These are phyloP conservation scores for Girardinus metallicus DNA, from an alignment of 2,797 vertebrate genomes.

Conservation along the genomic window DNA sequence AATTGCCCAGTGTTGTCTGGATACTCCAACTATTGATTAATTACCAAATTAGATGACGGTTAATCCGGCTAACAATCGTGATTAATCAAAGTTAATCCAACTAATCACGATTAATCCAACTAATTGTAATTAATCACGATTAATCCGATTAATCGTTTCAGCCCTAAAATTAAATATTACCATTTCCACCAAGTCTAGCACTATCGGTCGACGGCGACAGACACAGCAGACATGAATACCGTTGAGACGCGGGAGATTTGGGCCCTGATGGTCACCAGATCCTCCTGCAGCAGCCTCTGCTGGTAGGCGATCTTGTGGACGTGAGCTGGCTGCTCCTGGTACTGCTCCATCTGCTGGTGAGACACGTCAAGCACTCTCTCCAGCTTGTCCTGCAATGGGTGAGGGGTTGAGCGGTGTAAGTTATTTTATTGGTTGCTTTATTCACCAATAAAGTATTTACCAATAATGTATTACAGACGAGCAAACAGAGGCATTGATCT, in stretches of 20 bases:
- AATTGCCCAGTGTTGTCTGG: too few species aligned
- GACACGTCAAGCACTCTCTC: constrained; percentile 92
- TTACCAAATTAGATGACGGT: too few species aligned
- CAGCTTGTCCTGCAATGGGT: constrained; percentile 86
- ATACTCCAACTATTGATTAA: too few species aligned
- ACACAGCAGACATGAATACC: constrained; percentile 61
- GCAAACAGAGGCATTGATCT: too few species aligned
- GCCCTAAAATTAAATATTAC: background rate
- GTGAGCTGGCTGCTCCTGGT: constrained; percentile 89
- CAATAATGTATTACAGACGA: too few species aligned
- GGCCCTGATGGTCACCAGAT: constrained; percentile 93
- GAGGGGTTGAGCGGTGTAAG: background rate
- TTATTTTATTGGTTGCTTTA: too few species aligned
- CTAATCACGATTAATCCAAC: too few species aligned
- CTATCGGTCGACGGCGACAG: background rate
- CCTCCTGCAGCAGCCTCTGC: constrained; percentile 94
- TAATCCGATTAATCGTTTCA: too few species aligned
- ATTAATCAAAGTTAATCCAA: too few species aligned
- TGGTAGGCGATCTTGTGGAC: constrained; percentile 92
- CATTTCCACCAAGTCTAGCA: background rate
- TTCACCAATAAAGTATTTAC: too few species aligned
- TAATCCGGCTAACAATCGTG: too few species aligned
- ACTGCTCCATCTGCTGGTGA: constrained; percentile 95
- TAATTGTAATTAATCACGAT: too few species aligned
- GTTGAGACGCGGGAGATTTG: constrained; percentile 92